Percentiles rank a stretch among this genome's conserved stretches.
phyloP scores from a whole-genome alignment of 2,113 vertebrate genomes.

The Epinephelus cyanopodus region DNA sequence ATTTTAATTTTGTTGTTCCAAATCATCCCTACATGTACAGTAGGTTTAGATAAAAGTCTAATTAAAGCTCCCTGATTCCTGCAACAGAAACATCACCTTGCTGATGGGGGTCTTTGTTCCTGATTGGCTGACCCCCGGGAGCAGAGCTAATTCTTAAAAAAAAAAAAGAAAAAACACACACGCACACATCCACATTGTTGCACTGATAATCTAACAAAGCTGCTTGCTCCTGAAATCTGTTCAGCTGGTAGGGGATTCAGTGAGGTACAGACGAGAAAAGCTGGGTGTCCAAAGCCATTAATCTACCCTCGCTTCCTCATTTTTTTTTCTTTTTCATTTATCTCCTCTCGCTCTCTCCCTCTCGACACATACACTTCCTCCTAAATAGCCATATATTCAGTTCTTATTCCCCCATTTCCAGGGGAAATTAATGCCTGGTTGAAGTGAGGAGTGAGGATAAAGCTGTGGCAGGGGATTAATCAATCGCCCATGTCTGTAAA shows the following conservation, averaged over 20 bases:
- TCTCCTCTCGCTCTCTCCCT: slow-evolving; percentile 18
- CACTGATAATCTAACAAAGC: slow-evolving; percentile 45
- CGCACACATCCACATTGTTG: slow-evolving; percentile 22
- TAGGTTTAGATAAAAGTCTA: neutral
- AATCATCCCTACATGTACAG: neutral
- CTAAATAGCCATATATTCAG: slow-evolving; percentile 58
- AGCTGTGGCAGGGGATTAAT: slow-evolving; percentile 54
- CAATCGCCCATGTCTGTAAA: slow-evolving; percentile 41
- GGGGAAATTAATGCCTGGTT: slow-evolving; percentile 56
- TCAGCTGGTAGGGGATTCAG: slow-evolving; percentile 35
- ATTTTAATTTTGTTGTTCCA: neutral
- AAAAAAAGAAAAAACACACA: neutral
- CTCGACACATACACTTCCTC: slow-evolving; percentile 28
- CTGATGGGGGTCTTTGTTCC: slow-evolving; percentile 22
- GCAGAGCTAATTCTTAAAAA: slow-evolving; percentile 30
- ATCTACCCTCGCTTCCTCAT: slow-evolving; percentile 43
- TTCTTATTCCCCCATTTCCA: slow-evolving; percentile 49
- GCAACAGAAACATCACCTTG: slow-evolving; percentile 11
- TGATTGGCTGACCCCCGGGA: slow-evolving; percentile 29
- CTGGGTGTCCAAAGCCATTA: slow-evolving; percentile 59
- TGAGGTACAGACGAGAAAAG: slow-evolving; percentile 55
- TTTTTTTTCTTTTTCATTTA: slow-evolving; percentile 31
- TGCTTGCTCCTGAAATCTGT: slow-evolving; percentile 36
- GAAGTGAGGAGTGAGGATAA: slow-evolving; percentile 55
- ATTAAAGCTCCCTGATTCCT: slow-evolving; percentile 7